These are phyloP conservation scores for Rhinogobio ventralis DNA, from an alignment of 2,797 vertebrate species.

Conservation along the genomic window DNA sequence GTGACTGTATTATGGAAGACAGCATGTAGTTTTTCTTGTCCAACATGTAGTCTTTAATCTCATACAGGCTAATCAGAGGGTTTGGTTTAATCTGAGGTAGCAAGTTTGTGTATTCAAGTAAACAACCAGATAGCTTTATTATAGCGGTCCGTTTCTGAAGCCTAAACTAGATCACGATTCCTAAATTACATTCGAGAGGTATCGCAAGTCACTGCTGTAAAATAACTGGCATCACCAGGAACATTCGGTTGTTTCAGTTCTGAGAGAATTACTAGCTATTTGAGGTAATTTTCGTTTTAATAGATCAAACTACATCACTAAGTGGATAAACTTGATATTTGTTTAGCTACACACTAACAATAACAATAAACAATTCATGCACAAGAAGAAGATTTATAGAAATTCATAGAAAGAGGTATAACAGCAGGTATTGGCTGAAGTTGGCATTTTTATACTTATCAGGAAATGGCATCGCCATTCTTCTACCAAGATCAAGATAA, in stretches of 20 bases:
- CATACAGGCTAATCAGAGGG: slow-evolving; percentile 54
- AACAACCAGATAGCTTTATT: slow-evolving; percentile 48
- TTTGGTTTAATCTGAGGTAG: slow-evolving; percentile 64
- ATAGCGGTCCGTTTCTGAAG: slow-evolving; percentile 43
- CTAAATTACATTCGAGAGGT: slow-evolving; percentile 50
- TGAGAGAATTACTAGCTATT: slow-evolving; percentile 33
- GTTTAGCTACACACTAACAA: slow-evolving; percentile 33
- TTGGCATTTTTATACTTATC: slow-evolving; percentile 20
- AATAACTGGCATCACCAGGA: slow-evolving; percentile 45
- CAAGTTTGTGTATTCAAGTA: slow-evolving; percentile 63
- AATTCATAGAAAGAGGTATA: slow-evolving; percentile 37
- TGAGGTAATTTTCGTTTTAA: slow-evolving; percentile 53
- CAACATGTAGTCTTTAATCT: slow-evolving; percentile 52
- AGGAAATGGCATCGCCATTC: background rate
- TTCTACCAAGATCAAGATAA: background rate
- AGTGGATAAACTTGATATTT: slow-evolving; percentile 29
- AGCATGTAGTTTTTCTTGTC: slow-evolving; percentile 2
- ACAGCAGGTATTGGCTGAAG: background rate
- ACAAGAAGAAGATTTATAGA: slow-evolving; percentile 21
- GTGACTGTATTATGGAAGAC: slow-evolving; percentile 3
- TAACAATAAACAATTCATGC: slow-evolving; percentile 35
- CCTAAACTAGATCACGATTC: slow-evolving; percentile 39
- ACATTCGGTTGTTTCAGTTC: slow-evolving; percentile 43
- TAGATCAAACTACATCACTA: slow-evolving; percentile 45
- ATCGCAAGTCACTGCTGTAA: slow-evolving; percentile 33